Base-by-base conservation (phyloP, 2,888 invertebrate species). In the Lepas anatifera region DNA sequence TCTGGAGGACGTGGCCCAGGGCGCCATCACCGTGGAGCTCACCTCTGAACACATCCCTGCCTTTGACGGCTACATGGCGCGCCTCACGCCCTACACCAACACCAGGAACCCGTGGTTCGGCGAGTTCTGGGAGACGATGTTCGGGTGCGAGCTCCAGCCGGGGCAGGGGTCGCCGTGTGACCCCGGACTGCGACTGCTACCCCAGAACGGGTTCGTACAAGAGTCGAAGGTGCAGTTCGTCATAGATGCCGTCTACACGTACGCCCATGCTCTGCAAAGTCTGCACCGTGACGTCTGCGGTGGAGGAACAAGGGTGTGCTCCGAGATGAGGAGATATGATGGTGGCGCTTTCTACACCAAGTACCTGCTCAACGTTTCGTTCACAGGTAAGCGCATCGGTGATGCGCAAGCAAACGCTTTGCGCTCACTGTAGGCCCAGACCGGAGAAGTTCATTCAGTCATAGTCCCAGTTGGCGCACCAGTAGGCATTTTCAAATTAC, bases 91-190 rank as follows among this genome's bases (percentile, higher is more conserved):
- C 0, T 80, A 81, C 32, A 81, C 78, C 46, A 86, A 86, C 75
- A 74, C 75, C 16, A 81, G 88, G 3, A 89, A 89, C 77, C 88
- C 87, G 0, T 89, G 89, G 89, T 88, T 89, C 76, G 81, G 83
- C 32, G 89, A 89, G 76, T 88, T 87, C 77, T 90, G 89, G 89
- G 85, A 87, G 76, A 85, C 85, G 72, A 84, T 85, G 11, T 88
- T 89, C 76, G 82, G 84, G 68, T 90, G 89, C 76, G n/a, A n/a
- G n/a, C n/a, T n/a, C n/a, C n/a, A n/a, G n/a, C n/a, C n/a, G n/a
- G n/a, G n/a, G n/a, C n/a, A n/a, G n/a, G n/a, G n/a, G n/a, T n/a
- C n/a, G n/a, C n/a, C n/a, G n/a, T 86, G 86, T 75, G 79, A 80
- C 58, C 75, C 81, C 0, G 77, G 77, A 46, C 76, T 83, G 1